Conservation (phyloP, 2,113 vertebrate genomes). For the Anas platyrhynchos region DNA sequence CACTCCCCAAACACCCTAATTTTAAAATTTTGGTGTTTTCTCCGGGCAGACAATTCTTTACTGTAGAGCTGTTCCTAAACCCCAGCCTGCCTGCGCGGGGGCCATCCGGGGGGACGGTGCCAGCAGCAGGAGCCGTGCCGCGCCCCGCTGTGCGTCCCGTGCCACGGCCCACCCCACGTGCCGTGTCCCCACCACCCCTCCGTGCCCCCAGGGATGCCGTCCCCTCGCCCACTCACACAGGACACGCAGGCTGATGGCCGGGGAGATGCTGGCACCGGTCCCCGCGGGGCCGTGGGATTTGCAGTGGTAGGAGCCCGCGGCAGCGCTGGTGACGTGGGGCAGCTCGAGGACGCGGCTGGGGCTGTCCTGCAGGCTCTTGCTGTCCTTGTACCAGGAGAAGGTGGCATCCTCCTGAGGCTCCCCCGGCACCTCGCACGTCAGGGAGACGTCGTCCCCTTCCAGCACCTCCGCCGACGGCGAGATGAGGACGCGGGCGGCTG, state of each 20-base stretch:
- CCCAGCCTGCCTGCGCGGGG: not conserved
- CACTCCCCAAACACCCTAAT: not conserved
- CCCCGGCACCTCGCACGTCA: constrained; percentile 13
- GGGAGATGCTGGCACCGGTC: not conserved
- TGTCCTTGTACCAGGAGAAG: constrained; percentile 65
- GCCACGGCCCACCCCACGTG: too few relatives aligned
- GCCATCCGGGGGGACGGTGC: not conserved
- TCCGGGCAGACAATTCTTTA: not conserved
- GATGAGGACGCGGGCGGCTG: constrained; percentile 41
- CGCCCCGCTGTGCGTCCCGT: not conserved
- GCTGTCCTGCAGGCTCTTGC: not conserved
- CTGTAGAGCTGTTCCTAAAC: not conserved
- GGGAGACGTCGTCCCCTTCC: constrained; percentile 20
- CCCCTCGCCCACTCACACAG: constrained; percentile 49
- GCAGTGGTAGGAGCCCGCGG: constrained; percentile 74
- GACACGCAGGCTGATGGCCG: not conserved
- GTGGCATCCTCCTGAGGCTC: rapidly evolving
- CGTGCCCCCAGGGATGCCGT: too few relatives aligned
- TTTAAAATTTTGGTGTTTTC: not conserved
- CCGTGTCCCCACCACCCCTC: not conserved
- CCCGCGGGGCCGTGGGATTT: not conserved
- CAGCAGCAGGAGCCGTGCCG: not conserved
- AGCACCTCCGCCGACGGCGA: not conserved
- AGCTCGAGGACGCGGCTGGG: not conserved
- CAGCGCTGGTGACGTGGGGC: not conserved